Evolutionary conservation across 2,888 invertebrate genomes (phyloP), one percentile per base, ranked within the genome.

Genomic region (Rutpela maculata): DNA sequence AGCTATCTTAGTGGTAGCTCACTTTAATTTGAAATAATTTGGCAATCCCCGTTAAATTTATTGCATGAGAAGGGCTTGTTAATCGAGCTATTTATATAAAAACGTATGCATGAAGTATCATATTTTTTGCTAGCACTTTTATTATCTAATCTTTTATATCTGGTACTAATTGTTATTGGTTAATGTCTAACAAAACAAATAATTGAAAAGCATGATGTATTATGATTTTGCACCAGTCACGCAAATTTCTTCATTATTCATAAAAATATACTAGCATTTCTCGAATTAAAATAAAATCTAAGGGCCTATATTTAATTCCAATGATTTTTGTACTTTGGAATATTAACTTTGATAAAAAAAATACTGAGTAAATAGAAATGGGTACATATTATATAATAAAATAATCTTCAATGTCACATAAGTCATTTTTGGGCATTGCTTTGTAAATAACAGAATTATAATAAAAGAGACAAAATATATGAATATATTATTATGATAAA

Each of bases 101-200:
- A 50, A 50, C 50, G 50, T 4, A 26, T 50, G 50, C n/a, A 15
- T 50, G 43, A 12, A 50, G 50, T 50, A n/a, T 50, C n/a, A 17
- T 6, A 50, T n/a, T 50, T 5, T 7, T 50, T 50, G 15, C 12
- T 50, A 15, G 50, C 12, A 50, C 15, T 57, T 57, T 15, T 15
- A 22, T 59, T 59, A 59, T 59, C 59, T 59, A 22, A 59, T 59
- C 59, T 50, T 50, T 15, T 59, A 18, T 57, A 57, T 57, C 19
- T 59, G 59, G 22, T 59, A 59, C 7, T n/a, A 50, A 50, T n/a
- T 50, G 50, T 50, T 50, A 59, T 22, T 59, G 22, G 5, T 22
- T 22, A 11, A 12, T 22, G 19, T 15, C 59, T 22, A 59, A 59
- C 22, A 10, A 22, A 10, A 22, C 59, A 22, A 59, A 59, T 59